Evolutionary conservation across 2,888 invertebrate species (phyloP).

Genomic region (Parascotia fuliginaria): DNA sequence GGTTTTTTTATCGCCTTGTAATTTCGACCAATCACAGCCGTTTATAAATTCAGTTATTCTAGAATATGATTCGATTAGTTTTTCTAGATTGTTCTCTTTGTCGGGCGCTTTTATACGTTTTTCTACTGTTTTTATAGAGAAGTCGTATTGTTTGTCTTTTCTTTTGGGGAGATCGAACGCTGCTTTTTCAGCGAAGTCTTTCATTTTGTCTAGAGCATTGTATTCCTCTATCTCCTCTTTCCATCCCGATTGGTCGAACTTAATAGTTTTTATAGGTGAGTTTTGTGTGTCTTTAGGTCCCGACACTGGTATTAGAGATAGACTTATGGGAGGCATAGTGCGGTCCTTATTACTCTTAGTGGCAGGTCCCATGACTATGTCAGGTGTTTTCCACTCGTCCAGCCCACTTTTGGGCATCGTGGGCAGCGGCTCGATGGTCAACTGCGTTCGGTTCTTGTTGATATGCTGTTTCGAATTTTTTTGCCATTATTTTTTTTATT

Average conservation of each 20-base stretch:
- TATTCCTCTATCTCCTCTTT: constrained; percentile 74
- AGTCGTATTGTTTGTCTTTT: constrained; percentile 54
- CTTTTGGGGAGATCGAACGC: constrained; percentile 77
- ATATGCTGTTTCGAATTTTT: constrained; percentile 79
- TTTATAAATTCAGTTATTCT: constrained; percentile 80
- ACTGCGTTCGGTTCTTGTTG: constrained; percentile 81
- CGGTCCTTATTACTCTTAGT: constrained; percentile 67
- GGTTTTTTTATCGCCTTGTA: constrained; percentile 59
- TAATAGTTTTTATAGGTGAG: constrained; percentile 68
- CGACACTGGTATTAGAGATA: constrained; percentile 77
- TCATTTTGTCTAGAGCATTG: constrained; percentile 82
- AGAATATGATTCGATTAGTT: constrained; percentile 77
- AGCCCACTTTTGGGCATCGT: constrained; percentile 53
- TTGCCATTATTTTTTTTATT: constrained; percentile 53
- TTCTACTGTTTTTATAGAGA: constrained; percentile 51
- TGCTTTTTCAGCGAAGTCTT: constrained; percentile 81
- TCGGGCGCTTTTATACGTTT: constrained; percentile 57
- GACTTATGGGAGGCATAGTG: constrained; percentile 77
- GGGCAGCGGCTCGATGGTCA: constrained; percentile 79
- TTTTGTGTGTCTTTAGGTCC: constrained; percentile 65
- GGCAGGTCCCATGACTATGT: constrained; percentile 68
- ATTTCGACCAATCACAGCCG: constrained; percentile 80
- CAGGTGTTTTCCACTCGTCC: constrained; percentile 74
- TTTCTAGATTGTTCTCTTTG: constrained; percentile 73
- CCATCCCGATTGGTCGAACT: constrained; percentile 66